Conservation (phyloP, 2,797 vertebrate species). For the Corythornis leucogaster region DNA sequence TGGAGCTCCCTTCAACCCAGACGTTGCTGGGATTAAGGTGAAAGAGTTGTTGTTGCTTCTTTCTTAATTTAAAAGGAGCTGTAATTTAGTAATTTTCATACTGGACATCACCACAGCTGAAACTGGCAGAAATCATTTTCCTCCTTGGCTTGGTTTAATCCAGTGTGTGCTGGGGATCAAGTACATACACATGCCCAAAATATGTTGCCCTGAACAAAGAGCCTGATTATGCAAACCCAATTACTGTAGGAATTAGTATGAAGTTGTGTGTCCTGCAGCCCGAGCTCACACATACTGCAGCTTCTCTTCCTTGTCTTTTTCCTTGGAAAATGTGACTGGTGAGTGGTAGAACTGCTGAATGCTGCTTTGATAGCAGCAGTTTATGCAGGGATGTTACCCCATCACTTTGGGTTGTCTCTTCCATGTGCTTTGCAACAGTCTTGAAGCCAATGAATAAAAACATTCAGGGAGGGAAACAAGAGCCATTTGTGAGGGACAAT, state of each 20-base stretch:
- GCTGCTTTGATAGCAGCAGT: conserved; percentile 40
- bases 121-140: not conserved
- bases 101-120: not conserved
- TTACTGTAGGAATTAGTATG: not conserved
- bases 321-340: conserved; percentile 43
- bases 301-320: not conserved
- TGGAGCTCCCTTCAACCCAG: no score
- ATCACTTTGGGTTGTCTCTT: conserved; percentile 29
- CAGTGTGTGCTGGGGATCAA: not conserved
- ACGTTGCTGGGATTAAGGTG: not conserved
- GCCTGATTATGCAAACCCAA: not conserved
- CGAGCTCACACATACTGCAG: not conserved
- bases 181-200: not conserved
- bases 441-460: conserved; percentile 50
- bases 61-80: not conserved
- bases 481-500: conserved; percentile 29
- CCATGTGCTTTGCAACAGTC: conserved; percentile 25
- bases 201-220: not conserved
- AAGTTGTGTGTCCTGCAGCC: not conserved
- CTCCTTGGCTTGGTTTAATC: not conserved
- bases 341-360: not conserved
- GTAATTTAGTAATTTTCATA: not conserved
- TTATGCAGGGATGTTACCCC: not conserved
- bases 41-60: not conserved
- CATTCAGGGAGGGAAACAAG: conserved; percentile 46